Conservation (phyloP, 2,797 vertebrate species). For the Coregonus suidteri region DNA sequence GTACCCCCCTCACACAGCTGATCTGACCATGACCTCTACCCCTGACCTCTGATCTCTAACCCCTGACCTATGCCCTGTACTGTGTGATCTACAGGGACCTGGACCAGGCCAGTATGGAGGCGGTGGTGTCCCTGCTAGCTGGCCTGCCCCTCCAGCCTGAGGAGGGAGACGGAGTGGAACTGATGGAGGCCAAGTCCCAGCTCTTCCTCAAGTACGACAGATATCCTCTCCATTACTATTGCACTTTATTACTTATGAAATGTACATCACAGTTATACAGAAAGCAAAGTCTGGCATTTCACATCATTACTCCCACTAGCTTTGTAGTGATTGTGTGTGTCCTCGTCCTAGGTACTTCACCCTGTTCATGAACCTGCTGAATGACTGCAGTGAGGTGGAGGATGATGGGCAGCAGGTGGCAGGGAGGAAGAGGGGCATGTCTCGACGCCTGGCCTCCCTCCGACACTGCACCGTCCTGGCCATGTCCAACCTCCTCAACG, state of each 20-base stretch:
- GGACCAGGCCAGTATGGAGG: conserved; percentile 99
- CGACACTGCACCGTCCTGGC: conserved; percentile 96
- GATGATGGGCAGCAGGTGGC: conserved; percentile 90
- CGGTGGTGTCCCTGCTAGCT: conserved; percentile 94
- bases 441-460: conserved; percentile 90
- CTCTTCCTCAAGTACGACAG: conserved; percentile 90
- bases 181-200: conserved; percentile 99
- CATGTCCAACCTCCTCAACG: conserved; percentile 98
- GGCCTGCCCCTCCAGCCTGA: conserved; percentile 97
- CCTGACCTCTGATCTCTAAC: background rate
- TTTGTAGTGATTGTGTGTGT: background rate
- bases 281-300: too few species aligned
- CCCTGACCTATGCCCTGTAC: background rate
- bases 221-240: background rate
- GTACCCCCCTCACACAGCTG: too few species aligned
- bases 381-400: conserved; percentile 98
- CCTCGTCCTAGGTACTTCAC: conserved; percentile 89
- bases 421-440: conserved; percentile 95
- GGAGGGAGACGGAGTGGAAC: conserved; percentile 95
- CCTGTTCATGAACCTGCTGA: conserved; percentile 97
- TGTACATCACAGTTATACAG: too few species aligned
- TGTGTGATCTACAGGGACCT: conserved; percentile 80
- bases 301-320: too few species aligned
- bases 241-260: background rate
- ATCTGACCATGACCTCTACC: background rate